phyloP scores from a whole-genome alignment of 2,797 vertebrate genomes.

The Typhlichthys eigenmanni region DNA sequence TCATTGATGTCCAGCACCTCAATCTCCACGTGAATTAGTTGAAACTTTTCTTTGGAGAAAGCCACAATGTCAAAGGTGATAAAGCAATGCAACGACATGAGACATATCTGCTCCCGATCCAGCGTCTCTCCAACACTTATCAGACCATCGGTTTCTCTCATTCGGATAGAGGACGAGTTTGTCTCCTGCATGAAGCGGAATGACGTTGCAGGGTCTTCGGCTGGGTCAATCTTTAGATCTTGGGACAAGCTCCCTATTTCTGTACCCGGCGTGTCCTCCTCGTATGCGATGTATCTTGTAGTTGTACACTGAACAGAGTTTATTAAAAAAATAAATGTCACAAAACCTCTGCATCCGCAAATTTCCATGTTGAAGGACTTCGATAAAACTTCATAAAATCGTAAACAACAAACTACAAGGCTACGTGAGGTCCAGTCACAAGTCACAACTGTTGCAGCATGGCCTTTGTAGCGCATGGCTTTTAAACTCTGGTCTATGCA shows the following conservation, averaged over 20 bases:
- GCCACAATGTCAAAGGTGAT: constrained; percentile 78
- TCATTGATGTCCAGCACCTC: constrained; percentile 84
- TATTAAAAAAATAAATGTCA: constrained; percentile 41
- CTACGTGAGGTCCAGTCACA: constrained; percentile 32
- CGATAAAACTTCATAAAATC: constrained; percentile 32
- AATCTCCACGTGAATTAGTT: constrained; percentile 82
- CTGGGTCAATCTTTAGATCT: constrained; percentile 70
- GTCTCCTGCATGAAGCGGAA: constrained; percentile 76
- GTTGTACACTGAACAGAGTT: constrained; percentile 51
- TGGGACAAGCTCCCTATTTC: constrained; percentile 70
- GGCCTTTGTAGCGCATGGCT: constrained; percentile 39
- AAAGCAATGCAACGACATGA: constrained; percentile 67
- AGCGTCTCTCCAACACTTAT: constrained; percentile 67
- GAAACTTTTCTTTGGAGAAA: constrained; percentile 77
- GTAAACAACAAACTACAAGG: constrained; percentile 10
- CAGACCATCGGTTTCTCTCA: constrained; percentile 68
- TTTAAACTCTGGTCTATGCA: constrained; percentile 69
- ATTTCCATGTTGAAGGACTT: constrained; percentile 53
- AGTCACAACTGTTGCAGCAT: constrained; percentile 32
- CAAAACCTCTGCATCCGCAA: constrained; percentile 16
- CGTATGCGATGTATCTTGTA: constrained; percentile 71
- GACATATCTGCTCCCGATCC: constrained; percentile 73
- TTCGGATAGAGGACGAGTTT: constrained; percentile 68
- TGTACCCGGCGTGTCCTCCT: constrained; percentile 71
- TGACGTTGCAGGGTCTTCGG: constrained; percentile 58